These are phyloP conservation scores for Bellardia pandia DNA, from an alignment of 2,888 invertebrate genomes.

Conservation along the genomic window DNA sequence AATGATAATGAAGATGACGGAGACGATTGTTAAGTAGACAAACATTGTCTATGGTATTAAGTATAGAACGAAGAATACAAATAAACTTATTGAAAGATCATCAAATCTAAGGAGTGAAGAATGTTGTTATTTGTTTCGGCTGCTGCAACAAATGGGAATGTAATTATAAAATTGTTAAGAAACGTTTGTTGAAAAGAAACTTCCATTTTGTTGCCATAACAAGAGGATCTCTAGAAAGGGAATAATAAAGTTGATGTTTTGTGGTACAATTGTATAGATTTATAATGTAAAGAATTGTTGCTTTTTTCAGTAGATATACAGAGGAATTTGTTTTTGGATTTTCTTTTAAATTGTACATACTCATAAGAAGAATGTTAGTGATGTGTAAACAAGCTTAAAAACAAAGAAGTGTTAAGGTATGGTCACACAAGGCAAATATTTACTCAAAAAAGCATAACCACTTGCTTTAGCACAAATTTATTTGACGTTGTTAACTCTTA, in stretches of 20 bases:
- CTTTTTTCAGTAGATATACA: neutral
- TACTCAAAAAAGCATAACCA: too few relatives aligned
- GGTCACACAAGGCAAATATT: too few relatives aligned
- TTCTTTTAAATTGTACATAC: neutral
- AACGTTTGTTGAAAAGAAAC: conserved; percentile 14
- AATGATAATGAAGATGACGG: conserved; percentile 33
- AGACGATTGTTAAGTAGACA: conserved; percentile 50
- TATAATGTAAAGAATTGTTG: neutral
- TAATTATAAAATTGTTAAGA: conserved; percentile 55
- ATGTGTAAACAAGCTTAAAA: conserved; percentile 16
- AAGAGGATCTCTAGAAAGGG: neutral
- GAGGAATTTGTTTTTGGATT: neutral
- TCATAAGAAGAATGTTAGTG: conserved; percentile 1
- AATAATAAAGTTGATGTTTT: neutral
- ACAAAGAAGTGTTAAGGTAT: conserved; percentile 11
- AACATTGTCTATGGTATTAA: conserved; percentile 31
- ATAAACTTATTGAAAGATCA: conserved; percentile 62
- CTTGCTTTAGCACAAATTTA: too few relatives aligned
- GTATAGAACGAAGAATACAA: conserved; percentile 19
- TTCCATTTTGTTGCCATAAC: neutral
- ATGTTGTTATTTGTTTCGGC: conserved; percentile 48
- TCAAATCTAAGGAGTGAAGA: conserved; percentile 39
- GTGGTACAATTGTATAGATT: neutral
- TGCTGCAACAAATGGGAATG: conserved; percentile 44
- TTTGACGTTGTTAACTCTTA: too few relatives aligned